Evolutionary conservation across 53 echinoderm and acorn worm genomes (phyloP).

Genomic region (Glandiceps talaboti): DNA sequence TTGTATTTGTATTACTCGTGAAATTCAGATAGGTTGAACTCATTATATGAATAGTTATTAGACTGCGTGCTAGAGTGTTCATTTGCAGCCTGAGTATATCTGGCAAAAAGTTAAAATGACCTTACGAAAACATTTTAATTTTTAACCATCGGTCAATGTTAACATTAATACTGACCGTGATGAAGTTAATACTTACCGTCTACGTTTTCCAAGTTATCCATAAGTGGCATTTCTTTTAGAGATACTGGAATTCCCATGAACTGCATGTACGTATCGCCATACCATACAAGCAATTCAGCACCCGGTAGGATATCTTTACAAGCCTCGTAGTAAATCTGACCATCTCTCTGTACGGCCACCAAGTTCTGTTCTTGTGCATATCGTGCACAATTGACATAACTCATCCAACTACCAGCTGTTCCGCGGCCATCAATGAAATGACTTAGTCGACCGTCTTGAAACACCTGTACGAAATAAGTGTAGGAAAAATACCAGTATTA

Average conservation of each 20-base stretch:
- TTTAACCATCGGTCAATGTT: too few species aligned
- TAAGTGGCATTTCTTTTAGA: neutral
- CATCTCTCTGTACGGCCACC: neutral
- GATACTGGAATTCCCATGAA: conserved; percentile 2
- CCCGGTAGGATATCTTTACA: conserved; percentile 2
- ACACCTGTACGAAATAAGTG: neutral
- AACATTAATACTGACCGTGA: too few species aligned
- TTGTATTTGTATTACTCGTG: too few species aligned
- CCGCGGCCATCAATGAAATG: conserved; percentile 1
- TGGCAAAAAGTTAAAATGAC: too few species aligned
- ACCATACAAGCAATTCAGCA: conserved; percentile 2
- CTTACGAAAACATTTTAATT: too few species aligned
- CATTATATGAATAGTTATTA: too few species aligned
- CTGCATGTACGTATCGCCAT: neutral
- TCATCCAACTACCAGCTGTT: neutral
- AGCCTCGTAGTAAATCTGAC: neutral
- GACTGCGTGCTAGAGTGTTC: too few species aligned
- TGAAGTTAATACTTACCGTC: neutral
- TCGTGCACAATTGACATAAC: conserved; percentile 1
- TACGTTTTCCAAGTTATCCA: neutral
- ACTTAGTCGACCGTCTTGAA: neutral
- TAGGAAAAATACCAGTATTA: too few species aligned
- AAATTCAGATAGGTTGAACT: too few species aligned
- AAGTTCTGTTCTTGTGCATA: neutral
- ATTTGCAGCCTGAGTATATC: too few species aligned